Evolutionary conservation across 2,113 vertebrate genomes (phyloP), one percentile per base, ranked within the genome.

Genomic region (Sterrhoptilus dennistouni): DNA sequence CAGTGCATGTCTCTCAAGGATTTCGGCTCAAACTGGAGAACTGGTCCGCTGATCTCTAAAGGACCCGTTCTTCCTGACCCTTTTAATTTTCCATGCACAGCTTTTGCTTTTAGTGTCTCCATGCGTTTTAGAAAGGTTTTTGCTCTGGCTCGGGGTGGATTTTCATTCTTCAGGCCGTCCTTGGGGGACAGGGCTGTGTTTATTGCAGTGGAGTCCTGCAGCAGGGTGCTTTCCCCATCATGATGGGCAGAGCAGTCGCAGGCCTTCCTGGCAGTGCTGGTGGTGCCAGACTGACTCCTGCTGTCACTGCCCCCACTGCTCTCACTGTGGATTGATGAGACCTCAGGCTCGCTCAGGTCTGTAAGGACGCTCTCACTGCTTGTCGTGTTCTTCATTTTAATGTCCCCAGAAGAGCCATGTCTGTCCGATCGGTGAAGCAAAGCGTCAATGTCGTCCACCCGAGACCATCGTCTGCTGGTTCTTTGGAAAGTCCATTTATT

Each of bases 401-500:
- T 87, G 83, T 97, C 96, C 82, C 98, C 98, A 27, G 97, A 92
- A 35, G 97, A 98, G 82, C 97, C 98, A 91, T 97, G 97, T 83
- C 95, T 91, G 90, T 97, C 98, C 72, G 94, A 96, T 33, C 75
- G 96, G 28, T 98, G 98, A 93, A 99, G 97, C 87, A 99, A 97
- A 27, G 95, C 77, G 49, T 98, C 97, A 92, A 98, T 95, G 84
- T 98, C 98, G 54, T 99, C 99, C 76, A 99, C 98, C 28, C 99
- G 98, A 90, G 99, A 99, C 99, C 99, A 99, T 90, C 99, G 98
- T 44, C 98, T 98, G 96, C 99, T 99, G 92, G 98, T 98, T 98
- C 99, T 98, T 96, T 99, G 99, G 89, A 99, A 99, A 40, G 99
- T 99, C 99, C 99, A 99, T 98, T 99, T 98, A 97, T 98, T 99